A percentile compares a stretch with the other conserved stretches of the same genome.
These are phyloP conservation scores for Stegana nigrithorax DNA, from an alignment of 2,888 invertebrate species.

Conservation along the genomic window DNA sequence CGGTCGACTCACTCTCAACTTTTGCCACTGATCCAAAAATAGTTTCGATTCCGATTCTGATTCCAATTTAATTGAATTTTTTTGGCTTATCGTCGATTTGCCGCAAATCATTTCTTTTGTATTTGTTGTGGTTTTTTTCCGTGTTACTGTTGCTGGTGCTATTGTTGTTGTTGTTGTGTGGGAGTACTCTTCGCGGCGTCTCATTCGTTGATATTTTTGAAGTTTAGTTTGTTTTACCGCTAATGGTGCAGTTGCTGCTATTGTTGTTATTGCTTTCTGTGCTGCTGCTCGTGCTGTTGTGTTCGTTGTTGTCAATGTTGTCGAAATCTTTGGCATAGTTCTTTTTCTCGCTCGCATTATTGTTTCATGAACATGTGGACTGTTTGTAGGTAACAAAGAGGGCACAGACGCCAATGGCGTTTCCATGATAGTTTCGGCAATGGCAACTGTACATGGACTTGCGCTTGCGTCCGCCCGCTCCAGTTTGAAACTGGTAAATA, in stretches of 20 bases:
- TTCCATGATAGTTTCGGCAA: background rate
- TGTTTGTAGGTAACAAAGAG: constrained; percentile 11
- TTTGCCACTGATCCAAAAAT: too few relatives aligned
- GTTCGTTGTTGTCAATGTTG: background rate
- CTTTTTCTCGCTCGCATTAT: constrained; percentile 24
- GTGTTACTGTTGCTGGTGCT: background rate
- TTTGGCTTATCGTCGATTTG: background rate
- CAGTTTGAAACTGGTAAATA: constrained; percentile 92
- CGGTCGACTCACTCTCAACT: too few relatives aligned
- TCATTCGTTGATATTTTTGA: constrained; percentile 17
- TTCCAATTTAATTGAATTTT: background rate
- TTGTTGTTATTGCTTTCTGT: background rate
- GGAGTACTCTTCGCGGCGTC: background rate
- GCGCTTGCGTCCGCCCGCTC: constrained; percentile 72
- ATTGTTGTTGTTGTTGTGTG: background rate
- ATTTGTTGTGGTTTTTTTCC: background rate
- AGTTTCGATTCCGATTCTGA: too few relatives aligned
- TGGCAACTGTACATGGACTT: constrained; percentile 23
- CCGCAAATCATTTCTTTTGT: background rate
- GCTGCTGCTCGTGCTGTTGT: too few relatives aligned
- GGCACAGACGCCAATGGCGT: background rate
- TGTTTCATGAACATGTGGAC: too few relatives aligned
- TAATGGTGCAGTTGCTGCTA: background rate
- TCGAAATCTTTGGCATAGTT: constrained; percentile 37
- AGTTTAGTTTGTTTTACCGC: constrained; percentile 2